Base-by-base conservation (phyloP, 2,888 invertebrate species). In the Tryphoninae sp. region DNA sequence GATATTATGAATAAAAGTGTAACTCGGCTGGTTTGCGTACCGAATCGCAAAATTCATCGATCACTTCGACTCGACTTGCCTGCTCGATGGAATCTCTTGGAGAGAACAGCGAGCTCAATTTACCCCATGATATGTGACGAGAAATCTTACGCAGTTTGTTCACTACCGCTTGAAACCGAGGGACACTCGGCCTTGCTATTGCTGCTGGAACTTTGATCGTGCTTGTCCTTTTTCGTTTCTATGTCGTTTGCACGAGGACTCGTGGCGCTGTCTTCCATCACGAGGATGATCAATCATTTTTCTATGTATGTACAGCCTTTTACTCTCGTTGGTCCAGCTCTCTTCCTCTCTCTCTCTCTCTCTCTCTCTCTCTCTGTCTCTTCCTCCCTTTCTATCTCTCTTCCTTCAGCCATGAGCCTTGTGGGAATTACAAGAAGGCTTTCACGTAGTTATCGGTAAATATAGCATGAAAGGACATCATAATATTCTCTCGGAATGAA, bases 261-360 rank as follows among this genome's bases (percentile, higher is more conserved):
- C 26, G 33, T 22, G 19, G 9, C 58, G 55, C 53, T 69, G 64
- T 69, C 59, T 58, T 68, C 68, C 72, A 76, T 62, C 71, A 51
- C 49, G 45, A 22, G 74, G 59, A 83, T 85, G 85, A 85, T 85
- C 84, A 84, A 85, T 85, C 84, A 83, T 77, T 69, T 75, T 73
- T 55, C 58, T 49, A n/a, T 19, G 19, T 40, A 19, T 51, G 13
- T 16, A 62, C 19, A 13, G 22, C 22, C 16, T 16, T 68, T 76
- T 62, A 22, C 61, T 45, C 73, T 73, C 23, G 51, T 51, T 67
- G 22, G 53, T 42, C 22, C 26, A 73, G 80, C 64, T 64, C 67
- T 42, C 42, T 40, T 42, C 72, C 76, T 68, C 62, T 51, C 72
- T 53, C 33, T 55, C 33, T 23, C 58, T 22, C 19, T 45, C 9